Conservation (phyloP, 1,140 invertebrate species). For the Brachionus asplanchnoidis region DNA sequence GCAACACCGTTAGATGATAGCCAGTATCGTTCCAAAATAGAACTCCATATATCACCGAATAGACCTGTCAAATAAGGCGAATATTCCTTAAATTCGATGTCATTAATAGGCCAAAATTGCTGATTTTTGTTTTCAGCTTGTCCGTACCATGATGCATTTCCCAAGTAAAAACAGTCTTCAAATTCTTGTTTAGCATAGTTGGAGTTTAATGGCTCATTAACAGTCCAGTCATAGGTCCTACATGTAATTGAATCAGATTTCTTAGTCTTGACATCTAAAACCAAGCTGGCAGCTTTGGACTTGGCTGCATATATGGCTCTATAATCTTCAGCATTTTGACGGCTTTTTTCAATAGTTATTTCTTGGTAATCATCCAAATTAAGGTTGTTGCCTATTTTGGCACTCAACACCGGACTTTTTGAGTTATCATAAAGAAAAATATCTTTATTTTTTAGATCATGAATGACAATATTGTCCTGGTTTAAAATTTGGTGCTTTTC, state of each 20-base stretch:
- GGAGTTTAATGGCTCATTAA: neutral
- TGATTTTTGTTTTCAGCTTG: constrained; percentile 6
- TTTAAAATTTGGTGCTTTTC: neutral
- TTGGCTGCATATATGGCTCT: neutral
- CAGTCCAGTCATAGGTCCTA: neutral
- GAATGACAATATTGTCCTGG: neutral
- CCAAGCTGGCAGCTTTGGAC: neutral
- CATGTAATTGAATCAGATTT: neutral
- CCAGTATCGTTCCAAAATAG: constrained; percentile 48
- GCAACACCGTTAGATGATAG: constrained; percentile 50
- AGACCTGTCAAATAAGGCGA: constrained; percentile 30
- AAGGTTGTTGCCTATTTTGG: neutral
- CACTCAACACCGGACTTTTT: neutral
- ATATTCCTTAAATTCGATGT: constrained; percentile 15
- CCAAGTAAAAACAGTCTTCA: constrained; percentile 33
- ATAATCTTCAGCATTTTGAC: neutral
- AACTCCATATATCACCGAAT: constrained; percentile 37
- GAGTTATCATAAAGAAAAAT: neutral
- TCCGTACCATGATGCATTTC: constrained; percentile 17
- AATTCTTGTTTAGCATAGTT: constrained; percentile 8
- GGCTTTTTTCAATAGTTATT: neutral
- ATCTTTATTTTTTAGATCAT: neutral
- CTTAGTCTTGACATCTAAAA: constrained; percentile 2
- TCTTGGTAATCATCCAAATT: neutral
- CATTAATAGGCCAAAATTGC: constrained; percentile 40